Evolutionary conservation across 1,140 invertebrate genomes (phyloP).

Genomic region (Drosophila ercepeae): DNA sequence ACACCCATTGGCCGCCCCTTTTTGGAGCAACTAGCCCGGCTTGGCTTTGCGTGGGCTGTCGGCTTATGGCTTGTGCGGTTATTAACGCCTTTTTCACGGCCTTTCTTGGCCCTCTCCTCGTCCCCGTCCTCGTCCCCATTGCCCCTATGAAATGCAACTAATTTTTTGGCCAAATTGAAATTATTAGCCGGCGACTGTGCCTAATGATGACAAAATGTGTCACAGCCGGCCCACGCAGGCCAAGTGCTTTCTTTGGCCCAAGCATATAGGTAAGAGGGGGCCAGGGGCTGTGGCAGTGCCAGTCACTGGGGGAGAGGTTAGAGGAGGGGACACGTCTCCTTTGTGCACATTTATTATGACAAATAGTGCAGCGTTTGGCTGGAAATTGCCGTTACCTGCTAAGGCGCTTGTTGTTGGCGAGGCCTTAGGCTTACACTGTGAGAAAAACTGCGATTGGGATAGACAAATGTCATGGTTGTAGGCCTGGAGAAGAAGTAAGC

Average conservation of each 20-base stretch:
- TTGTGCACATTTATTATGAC: conserved; percentile 80
- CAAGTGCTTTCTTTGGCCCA: conserved; percentile 53
- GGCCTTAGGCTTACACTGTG: conserved; percentile 64
- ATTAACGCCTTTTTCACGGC: conserved; percentile 66
- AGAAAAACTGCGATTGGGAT: too few relatives aligned
- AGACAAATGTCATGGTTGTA: too few relatives aligned
- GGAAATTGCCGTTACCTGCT: conserved; percentile 74
- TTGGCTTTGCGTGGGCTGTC: conserved; percentile 59
- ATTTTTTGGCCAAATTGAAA: conserved; percentile 81
- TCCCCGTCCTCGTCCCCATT: background rate
- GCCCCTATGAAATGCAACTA: conserved; percentile 48
- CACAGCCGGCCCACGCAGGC: conserved; percentile 70
- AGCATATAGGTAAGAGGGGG: too few relatives aligned
- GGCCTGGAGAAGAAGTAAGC: too few relatives aligned
- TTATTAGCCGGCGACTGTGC: conserved; percentile 80
- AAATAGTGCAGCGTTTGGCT: conserved; percentile 79
- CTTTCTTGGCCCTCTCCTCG: conserved; percentile 1
- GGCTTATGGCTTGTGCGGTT: conserved; percentile 51
- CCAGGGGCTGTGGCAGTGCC: too few relatives aligned
- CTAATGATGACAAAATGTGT: conserved; percentile 83
- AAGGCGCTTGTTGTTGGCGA: conserved; percentile 60
- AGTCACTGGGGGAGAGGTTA: background rate
- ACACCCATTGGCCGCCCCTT: conserved; percentile 47
- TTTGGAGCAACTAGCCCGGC: conserved; percentile 13
- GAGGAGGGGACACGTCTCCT: conserved; percentile 10